phyloP scores from a whole-genome alignment of 2,113 vertebrate species.

The Lepidothrix coronata region DNA sequence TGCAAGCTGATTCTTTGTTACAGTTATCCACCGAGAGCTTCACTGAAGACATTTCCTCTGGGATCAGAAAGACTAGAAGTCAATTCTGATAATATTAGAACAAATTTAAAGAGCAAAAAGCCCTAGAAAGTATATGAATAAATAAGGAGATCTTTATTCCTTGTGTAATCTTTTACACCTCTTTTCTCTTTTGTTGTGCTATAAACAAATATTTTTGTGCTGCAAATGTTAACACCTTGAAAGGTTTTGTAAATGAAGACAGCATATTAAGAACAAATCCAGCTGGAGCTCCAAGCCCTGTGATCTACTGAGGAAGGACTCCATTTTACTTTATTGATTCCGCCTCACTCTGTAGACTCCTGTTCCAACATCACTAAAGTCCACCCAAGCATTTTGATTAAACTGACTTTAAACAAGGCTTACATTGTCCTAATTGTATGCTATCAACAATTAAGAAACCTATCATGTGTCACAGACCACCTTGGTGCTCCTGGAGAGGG shows the following conservation, averaged over 20 bases:
- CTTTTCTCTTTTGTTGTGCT: neutral
- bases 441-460: conserved; percentile 76
- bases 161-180: neutral
- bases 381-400: conserved; percentile 41
- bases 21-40: conserved; percentile 68
- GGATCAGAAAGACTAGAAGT: conserved; percentile 74
- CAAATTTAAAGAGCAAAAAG: conserved; percentile 71
- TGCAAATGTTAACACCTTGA: neutral
- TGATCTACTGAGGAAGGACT: conserved; percentile 55
- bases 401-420: conserved; percentile 65
- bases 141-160: conserved; percentile 43
- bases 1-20: conserved; percentile 71
- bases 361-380: conserved; percentile 63
- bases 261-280: neutral
- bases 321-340: conserved; percentile 59
- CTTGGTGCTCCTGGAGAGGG: conserved; percentile 56
- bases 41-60: conserved; percentile 74
- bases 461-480: conserved; percentile 45
- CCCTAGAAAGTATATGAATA: conserved; percentile 50
- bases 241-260: neutral
- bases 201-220: conserved; percentile 18
- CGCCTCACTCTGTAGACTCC: conserved; percentile 38
- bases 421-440: conserved; percentile 70
- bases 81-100: conserved; percentile 77
- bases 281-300: conserved; percentile 35